Evolutionary conservation across 2,113 vertebrate genomes (phyloP).

Genomic region (Athene noctua): DNA sequence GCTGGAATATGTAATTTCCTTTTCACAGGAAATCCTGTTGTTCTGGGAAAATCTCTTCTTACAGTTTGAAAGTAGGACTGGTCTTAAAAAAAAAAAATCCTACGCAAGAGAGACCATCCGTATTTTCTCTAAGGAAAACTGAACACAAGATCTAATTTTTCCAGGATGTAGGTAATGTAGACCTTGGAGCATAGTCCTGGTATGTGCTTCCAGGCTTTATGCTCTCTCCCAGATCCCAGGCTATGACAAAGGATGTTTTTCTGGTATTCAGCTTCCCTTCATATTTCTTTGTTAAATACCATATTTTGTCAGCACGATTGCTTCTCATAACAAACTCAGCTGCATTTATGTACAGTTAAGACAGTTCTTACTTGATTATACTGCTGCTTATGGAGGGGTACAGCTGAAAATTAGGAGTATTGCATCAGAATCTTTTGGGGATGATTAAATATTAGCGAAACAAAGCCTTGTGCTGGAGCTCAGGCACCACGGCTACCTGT

Average conservation of each 20-base stretch:
- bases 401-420: background rate
- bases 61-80: background rate
- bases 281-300: background rate
- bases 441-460: background rate
- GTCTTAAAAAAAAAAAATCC: background rate
- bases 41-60: constrained; percentile 20
- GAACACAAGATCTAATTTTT: background rate
- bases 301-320: background rate
- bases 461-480: background rate
- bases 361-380: background rate
- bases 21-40: constrained; percentile 45
- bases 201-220: constrained; percentile 8
- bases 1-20: constrained; percentile 23
- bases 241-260: background rate
- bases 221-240: background rate
- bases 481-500: background rate
- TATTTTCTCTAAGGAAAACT: background rate
- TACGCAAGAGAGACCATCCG: accelerated
- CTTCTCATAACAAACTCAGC: background rate
- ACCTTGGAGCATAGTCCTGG: background rate
- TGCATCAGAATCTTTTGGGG: background rate
- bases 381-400: background rate
- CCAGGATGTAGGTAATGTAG: background rate
- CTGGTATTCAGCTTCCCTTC: background rate
- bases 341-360: background rate